These are phyloP conservation scores for Hydrocynus forskahlii DNA, from an alignment of 2,797 vertebrate genomes.

Conservation along the genomic window DNA sequence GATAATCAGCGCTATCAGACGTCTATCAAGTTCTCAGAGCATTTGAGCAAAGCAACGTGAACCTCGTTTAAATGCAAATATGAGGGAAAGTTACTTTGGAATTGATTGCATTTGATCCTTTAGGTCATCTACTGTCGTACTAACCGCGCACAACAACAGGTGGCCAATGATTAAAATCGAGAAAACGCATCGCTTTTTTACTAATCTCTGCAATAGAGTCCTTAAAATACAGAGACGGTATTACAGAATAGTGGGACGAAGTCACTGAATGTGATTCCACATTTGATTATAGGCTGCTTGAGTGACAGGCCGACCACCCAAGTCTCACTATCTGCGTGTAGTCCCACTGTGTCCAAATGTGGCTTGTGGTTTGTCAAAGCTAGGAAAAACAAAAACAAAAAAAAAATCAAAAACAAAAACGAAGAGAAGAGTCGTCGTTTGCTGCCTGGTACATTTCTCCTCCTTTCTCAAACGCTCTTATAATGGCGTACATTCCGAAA, in stretches of 20 bases:
- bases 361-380: neutral
- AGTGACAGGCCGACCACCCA: neutral
- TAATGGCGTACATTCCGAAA: slow-evolving; percentile 66
- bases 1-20: neutral
- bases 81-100: neutral
- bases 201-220: slow-evolving; percentile 7
- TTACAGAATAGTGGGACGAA: neutral
- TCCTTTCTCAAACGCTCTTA: slow-evolving; percentile 60
- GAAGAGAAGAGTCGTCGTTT: slow-evolving; percentile 17
- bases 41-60: neutral
- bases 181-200: slow-evolving; percentile 8
- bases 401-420: neutral
- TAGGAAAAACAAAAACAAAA: neutral
- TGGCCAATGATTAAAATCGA: slow-evolving; percentile 11
- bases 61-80: slow-evolving; percentile 7
- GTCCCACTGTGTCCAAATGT: neutral
- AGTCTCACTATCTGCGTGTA: neutral
- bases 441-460: neutral
- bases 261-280: neutral
- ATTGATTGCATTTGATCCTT: slow-evolving; percentile 2
- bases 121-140: neutral
- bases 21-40: neutral
- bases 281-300: too few species aligned
- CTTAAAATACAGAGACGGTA: neutral
- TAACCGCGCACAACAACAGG: neutral